A percentile compares a stretch with the other conserved stretches of the same genome.
Conservation (phyloP, 2,888 invertebrate genomes). For the Epirrhoe tristata region DNA sequence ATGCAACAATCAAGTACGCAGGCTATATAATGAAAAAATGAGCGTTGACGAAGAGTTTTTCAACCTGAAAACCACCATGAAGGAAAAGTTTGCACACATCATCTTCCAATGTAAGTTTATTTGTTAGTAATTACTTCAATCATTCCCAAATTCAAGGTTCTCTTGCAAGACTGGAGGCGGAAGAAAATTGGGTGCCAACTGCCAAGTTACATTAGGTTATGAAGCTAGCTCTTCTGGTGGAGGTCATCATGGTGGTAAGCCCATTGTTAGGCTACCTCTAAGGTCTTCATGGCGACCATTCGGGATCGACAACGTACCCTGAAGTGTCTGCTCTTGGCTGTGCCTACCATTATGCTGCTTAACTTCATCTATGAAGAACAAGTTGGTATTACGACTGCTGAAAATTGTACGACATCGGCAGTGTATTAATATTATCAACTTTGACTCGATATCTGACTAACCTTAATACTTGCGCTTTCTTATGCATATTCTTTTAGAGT, state of each 20-base stretch:
- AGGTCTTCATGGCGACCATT: too few relatives aligned
- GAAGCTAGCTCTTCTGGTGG: too few relatives aligned
- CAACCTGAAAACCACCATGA: constrained; percentile 90
- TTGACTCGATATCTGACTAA: background rate
- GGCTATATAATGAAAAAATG: constrained; percentile 93
- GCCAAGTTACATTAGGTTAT: background rate
- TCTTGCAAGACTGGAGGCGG: background rate
- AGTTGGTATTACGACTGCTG: too few relatives aligned
- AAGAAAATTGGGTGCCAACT: background rate
- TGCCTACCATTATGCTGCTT: too few relatives aligned
- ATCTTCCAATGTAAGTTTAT: constrained; percentile 95
- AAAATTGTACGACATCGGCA: background rate
- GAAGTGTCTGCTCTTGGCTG: too few relatives aligned
- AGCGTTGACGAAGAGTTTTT: constrained; percentile 94
- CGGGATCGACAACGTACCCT: too few relatives aligned
- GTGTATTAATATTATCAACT: background rate
- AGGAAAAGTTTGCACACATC: constrained; percentile 93
- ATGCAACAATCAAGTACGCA: constrained; percentile 94
- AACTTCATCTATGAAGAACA: too few relatives aligned
- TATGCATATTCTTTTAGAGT: too few relatives aligned
- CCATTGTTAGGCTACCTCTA: too few relatives aligned
- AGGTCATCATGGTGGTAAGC: too few relatives aligned
- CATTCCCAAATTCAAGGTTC: background rate
- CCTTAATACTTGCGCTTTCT: background rate
- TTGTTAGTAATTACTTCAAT: background rate